These are phyloP conservation scores for Ceryle rudis DNA, from an alignment of 2,797 vertebrate species.

Conservation along the genomic window DNA sequence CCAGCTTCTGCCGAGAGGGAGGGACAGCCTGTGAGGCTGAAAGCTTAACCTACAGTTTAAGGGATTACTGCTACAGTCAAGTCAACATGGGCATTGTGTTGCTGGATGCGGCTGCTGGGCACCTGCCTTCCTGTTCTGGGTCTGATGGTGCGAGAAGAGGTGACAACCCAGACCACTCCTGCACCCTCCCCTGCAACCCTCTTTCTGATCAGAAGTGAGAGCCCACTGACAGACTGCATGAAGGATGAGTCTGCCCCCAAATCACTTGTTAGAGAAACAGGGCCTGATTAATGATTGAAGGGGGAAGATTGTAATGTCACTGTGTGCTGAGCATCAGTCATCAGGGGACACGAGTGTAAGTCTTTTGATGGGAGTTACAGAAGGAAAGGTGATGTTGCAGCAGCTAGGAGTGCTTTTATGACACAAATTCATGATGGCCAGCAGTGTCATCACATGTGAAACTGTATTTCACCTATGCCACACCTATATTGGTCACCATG, in stretches of 20 bases:
- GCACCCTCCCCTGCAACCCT: not conserved
- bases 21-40: not conserved
- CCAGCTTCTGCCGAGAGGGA: not conserved
- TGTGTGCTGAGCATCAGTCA: not conserved
- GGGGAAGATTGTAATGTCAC: not conserved
- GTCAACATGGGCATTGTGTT: rapidly evolving
- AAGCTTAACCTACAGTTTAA: not conserved
- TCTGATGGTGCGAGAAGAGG: not conserved
- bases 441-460: not conserved
- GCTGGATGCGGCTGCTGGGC: not conserved
- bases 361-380: not conserved
- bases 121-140: rapidly evolving
- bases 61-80: not conserved
- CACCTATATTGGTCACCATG: not conserved
- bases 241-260: not conserved
- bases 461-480: not conserved
- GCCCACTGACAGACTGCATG: rapidly evolving
- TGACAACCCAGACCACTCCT: not conserved
- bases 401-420: not conserved
- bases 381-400: not conserved
- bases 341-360: not conserved
- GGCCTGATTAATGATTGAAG: not conserved
- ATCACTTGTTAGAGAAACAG: not conserved
- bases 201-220: not conserved
- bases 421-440: not conserved